Evolutionary conservation across 2,888 invertebrate genomes (phyloP), one percentile per base, ranked within the genome.

Genomic region (Elysia crispata): DNA sequence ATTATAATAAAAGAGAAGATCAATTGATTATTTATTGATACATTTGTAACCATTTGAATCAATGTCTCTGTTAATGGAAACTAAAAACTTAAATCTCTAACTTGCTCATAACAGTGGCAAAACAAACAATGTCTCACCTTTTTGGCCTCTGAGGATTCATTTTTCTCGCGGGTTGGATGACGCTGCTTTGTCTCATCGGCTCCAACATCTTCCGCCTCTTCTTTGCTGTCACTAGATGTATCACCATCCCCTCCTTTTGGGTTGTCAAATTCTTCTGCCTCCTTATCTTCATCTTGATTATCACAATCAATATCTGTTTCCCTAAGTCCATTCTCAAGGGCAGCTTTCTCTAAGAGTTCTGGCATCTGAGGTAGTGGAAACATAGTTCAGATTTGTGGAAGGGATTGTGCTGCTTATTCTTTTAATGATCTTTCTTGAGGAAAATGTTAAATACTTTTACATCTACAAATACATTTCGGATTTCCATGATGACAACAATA

Each of bases 161-260:
- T 28, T 30, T 75, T 79, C 11, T 67, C 66, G n/a, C 79, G 49
- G 6, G 57, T 18, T 11, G 79, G 79, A 31, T 79, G 79, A 23
- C 0, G 0, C 31, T 64, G 67, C 20, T 70, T 41, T 60, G 82
- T 77, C 20, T 64, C 28, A 49, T 83, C 80, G 15, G 64, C 78
- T 33, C 79, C 79, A 49, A 81, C 83, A 41, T 82, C 77, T 20
- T 54, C 31, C 31, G 67, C 82, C 1, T 66, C 82, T 57, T 85
- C 77, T 30, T 83, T 70, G 23, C 77, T 67, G 23, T 33, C 23
- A 13, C 41, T n/a, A 13, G n/a, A 62, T 15, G 31, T 57, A 54
- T 69, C 20, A 73, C 64, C 31, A 33, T 75, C 76, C 77, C 49
- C 49, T 75, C 76, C 60, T 79, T 54, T 57, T 82, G 69, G 33